phyloP scores from a whole-genome alignment of 1,140 invertebrate genomes.

The Sipha flava region DNA sequence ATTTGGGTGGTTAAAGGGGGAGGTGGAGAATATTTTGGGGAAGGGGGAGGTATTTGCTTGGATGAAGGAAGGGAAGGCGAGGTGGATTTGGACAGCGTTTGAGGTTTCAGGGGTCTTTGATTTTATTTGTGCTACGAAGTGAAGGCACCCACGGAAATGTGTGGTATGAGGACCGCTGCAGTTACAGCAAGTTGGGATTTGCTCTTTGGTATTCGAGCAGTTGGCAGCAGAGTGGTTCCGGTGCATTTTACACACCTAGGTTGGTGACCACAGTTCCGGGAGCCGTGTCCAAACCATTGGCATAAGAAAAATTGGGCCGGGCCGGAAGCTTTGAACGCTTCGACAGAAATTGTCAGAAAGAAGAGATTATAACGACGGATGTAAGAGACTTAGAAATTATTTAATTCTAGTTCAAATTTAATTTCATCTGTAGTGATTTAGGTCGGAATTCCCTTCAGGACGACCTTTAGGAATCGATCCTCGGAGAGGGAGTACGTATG shows the following conservation, averaged over 20 bases:
- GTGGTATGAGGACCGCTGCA: background rate
- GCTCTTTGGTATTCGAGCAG: background rate
- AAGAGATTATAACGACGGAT: background rate
- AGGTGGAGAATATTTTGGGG: too few species aligned
- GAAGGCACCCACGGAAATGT: background rate
- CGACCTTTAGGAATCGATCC: too few species aligned
- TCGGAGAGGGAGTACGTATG: too few species aligned
- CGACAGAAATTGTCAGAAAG: background rate
- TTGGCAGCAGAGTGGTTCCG: background rate
- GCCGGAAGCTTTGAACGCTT: background rate
- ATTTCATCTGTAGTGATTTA: too few species aligned
- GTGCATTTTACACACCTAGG: background rate
- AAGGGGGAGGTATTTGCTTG: too few species aligned
- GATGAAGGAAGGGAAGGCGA: too few species aligned
- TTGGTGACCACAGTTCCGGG: background rate
- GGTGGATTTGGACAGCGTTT: background rate
- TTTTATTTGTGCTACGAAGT: too few species aligned
- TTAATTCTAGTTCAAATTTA: background rate
- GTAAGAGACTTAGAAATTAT: background rate
- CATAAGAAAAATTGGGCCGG: background rate
- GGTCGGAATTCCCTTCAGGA: too few species aligned
- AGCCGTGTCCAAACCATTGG: background rate
- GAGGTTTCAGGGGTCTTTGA: background rate
- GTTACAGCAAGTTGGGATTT: background rate
- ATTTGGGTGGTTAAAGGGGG: too few species aligned